phyloP scores from a whole-genome alignment of 2,113 vertebrate species.

The Bujurquina vittata region DNA sequence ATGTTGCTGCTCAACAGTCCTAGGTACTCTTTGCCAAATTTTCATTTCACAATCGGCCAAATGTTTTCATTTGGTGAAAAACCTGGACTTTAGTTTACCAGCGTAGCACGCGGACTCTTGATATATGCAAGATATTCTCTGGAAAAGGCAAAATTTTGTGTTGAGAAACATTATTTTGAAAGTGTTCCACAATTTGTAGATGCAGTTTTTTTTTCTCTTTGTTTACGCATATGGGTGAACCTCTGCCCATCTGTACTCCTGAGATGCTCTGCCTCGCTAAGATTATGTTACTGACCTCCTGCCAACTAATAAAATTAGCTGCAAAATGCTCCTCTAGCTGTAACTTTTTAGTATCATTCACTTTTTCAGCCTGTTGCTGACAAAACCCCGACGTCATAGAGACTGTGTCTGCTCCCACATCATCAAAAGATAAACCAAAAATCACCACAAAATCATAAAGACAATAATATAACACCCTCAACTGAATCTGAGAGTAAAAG shows the following conservation, averaged over 20 bases:
- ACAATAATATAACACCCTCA: background rate
- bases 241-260: background rate
- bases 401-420: background rate
- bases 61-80: background rate
- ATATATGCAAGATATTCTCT: background rate
- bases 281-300: background rate
- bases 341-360: background rate
- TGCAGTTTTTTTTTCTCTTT: background rate
- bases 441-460: background rate
- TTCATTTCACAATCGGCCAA: background rate
- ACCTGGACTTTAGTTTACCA: background rate
- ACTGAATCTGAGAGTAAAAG: background rate
- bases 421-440: background rate
- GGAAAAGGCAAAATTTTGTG: background rate
- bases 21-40: background rate
- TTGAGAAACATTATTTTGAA: background rate
- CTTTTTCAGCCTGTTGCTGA: background rate
- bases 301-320: background rate
- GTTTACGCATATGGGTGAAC: background rate
- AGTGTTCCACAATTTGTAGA: background rate
- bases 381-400: no score
- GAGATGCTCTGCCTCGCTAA: no score
- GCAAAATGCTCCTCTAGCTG: background rate
- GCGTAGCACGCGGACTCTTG: background rate
- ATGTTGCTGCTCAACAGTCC: background rate